Percentiles rank a stretch among this genome's conserved stretches.
Evolutionary conservation across 2,888 invertebrate genomes (phyloP).

Genomic region (Zygaena filipendulae): DNA sequence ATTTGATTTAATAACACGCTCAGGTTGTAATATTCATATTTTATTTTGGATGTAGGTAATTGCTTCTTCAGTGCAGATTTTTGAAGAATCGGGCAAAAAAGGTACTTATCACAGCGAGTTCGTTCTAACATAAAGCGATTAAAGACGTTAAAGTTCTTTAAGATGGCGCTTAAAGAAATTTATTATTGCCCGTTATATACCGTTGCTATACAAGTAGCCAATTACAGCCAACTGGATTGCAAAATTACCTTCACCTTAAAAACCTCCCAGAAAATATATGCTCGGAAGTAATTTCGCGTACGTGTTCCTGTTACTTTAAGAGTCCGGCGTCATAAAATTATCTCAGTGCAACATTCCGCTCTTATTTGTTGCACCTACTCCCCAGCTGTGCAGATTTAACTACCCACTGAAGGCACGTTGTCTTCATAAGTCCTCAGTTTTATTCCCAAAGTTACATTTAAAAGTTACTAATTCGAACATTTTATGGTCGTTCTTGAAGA

Average conservation of each 20-base stretch:
- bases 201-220: no score
- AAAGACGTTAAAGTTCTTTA: no score
- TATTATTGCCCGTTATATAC: no score
- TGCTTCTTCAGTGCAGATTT: no score
- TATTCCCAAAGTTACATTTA: constrained; percentile 24
- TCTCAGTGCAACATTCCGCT: constrained; percentile 34
- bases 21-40: no score
- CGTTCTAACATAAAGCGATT: no score
- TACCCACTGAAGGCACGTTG: constrained; percentile 32
- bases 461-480: constrained; percentile 24
- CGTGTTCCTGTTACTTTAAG: constrained; percentile 48
- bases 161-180: no score
- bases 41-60: no score
- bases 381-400: constrained; percentile 31
- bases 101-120: no score
- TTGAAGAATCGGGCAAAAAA: no score
- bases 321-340: constrained; percentile 40
- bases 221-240: constrained; percentile 33
- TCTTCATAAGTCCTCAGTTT: constrained; percentile 36
- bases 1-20: no score
- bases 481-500: no score
- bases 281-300: constrained; percentile 40
- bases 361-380: constrained; percentile 28
- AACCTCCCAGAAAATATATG: constrained; percentile 37
- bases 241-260: constrained; percentile 43